Conservation (phyloP, 2,888 invertebrate species). For the Stomorhina lunata region DNA sequence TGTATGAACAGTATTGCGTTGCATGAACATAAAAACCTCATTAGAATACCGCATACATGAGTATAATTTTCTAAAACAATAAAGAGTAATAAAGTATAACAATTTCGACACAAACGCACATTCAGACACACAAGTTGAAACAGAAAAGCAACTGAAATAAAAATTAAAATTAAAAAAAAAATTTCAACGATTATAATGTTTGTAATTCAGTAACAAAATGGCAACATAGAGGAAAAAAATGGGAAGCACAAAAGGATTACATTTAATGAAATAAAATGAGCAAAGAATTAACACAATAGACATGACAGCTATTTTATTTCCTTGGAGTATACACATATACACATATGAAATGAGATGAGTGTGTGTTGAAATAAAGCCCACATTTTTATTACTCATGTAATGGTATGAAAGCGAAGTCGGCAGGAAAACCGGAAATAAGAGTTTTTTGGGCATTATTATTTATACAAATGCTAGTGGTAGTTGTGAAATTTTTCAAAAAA, state of each 20-base stretch:
- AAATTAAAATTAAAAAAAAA: conserved; percentile 5
- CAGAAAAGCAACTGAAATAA: conserved; percentile 12
- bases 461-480: too few species aligned
- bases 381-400: too few species aligned
- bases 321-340: background rate
- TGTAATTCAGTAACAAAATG: conserved; percentile 16
- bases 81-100: conserved; percentile 62
- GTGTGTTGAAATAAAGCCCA: too few species aligned
- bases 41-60: conserved; percentile 63
- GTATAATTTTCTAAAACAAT: conserved; percentile 66
- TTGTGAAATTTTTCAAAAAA: too few species aligned
- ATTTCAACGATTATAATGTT: conserved; percentile 33
- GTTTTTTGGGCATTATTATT: too few species aligned
- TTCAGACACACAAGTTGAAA: background rate
- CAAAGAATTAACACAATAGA: conserved; percentile 66
- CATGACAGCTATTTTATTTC: conserved; percentile 55
- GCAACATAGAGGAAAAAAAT: background rate
- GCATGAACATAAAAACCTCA: conserved; percentile 49
- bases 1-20: conserved; percentile 15
- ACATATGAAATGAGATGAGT: too few species aligned
- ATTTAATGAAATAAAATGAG: conserved; percentile 67
- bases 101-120: conserved; percentile 18
- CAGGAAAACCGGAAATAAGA: too few species aligned
- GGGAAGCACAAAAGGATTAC: conserved; percentile 57
- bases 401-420: too few species aligned